phyloP scores from a whole-genome alignment of 2,888 invertebrate genomes.

The Mylabris sibirica region DNA sequence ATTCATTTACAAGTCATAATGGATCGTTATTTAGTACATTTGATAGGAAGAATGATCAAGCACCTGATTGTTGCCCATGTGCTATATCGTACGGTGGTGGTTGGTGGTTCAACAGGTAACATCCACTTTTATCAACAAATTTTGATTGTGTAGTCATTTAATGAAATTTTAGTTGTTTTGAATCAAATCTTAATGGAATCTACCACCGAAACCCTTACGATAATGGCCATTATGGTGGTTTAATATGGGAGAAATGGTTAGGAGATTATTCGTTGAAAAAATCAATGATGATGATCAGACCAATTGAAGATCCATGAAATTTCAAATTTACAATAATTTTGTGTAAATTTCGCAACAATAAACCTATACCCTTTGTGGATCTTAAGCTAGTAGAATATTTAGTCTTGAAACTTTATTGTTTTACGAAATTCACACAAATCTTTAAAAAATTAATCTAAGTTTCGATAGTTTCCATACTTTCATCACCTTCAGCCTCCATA shows the following conservation, averaged over 20 bases:
- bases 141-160: conserved; percentile 11
- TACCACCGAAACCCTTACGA: conserved; percentile 60
- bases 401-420: background rate
- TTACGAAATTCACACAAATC: background rate
- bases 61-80: conserved; percentile 65
- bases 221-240: conserved; percentile 63
- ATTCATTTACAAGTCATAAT: conserved; percentile 65
- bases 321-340: background rate
- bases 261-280: conserved; percentile 66
- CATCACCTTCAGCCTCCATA: conserved; percentile 70
- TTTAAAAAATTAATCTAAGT: conserved; percentile 28
- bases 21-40: conserved; percentile 63
- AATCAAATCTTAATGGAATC: conserved; percentile 66
- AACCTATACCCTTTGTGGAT: background rate
- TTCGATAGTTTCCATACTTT: conserved; percentile 64
- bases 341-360: background rate
- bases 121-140: conserved; percentile 12
- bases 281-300: conserved; percentile 63
- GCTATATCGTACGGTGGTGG: conserved; percentile 66
- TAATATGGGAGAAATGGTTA: conserved; percentile 68
- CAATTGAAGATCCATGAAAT: conserved; percentile 40
- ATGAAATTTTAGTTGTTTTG: conserved; percentile 62
- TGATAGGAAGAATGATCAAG: conserved; percentile 63
- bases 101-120: conserved; percentile 69
- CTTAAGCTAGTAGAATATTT: too few species aligned